Base-by-base conservation (phyloP, 2,888 invertebrate genomes). In the Aleiodes alternator region DNA sequence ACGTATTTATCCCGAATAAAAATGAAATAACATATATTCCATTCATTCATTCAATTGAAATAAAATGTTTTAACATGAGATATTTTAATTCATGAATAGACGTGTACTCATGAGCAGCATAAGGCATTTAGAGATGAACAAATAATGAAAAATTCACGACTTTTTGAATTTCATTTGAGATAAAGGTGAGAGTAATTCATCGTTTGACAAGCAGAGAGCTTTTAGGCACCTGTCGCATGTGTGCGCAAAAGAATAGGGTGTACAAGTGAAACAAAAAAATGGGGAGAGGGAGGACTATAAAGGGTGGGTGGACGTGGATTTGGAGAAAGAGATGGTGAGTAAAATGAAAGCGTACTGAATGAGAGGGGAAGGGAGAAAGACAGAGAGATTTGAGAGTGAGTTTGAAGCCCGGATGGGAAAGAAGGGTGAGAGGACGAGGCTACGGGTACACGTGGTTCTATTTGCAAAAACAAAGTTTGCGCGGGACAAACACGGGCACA, bases 391-490 rank as follows among this genome's bases (percentile, higher is more conserved):
- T 69, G 78, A 79, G 80, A 80, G 80, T 77, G 79, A 77, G 83
- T 78, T 79, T 75, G 56, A 72, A 75, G 75, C 73, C 73, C 79
- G 70, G 69, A 64, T 64, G 64, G 23, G 43, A 64, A 64, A 48
- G 51, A 64, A 71, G 48, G 53, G 66, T 50, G 64, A 48, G 64
- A 43, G 64, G 48, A 34, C 71, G 57, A 68, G 68, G 66, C 57
- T 66, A 71, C 73, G 82, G 82, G 81, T 85, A 85, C 86, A 85
- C 84, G 87, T 84, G 85, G 84, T 85, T 86, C 85, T 87, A 86
- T 87, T 87, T 87, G 87, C 85, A 87, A 87, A 87, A 87, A 87
- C 87, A 87, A 87, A 87, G 87, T 87, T 87, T 87, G 84, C 87
- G 82, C 85, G 85, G 86, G 87, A 87, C 87, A 87, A 87, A 87